Evolutionary conservation across 1,140 invertebrate genomes (phyloP), one percentile per base, ranked within the genome.

Genomic region (Drosophila pruinosa): DNA sequence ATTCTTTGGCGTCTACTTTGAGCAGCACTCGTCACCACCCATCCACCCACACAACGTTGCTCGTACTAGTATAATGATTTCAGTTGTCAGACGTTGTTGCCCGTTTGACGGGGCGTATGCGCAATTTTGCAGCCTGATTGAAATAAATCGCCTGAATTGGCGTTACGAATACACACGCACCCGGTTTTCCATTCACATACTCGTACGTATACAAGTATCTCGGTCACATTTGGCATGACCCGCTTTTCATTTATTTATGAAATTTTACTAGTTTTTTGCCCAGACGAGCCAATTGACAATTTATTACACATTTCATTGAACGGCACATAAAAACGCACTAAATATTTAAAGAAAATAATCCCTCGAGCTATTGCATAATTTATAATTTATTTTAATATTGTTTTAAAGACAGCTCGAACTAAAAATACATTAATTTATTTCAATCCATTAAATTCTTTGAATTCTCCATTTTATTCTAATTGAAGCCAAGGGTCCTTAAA

Each of bases 211-310:
- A n/a, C n/a, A n/a, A n/a, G n/a, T n/a, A 17, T 31, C 47, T 50
- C 34, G 68, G 56, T 56, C 58, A 54, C 79, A 82, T 83, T 75
- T 68, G 58, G 56, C 64, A 45, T 68, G 70, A 59, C 72, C 73
- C 41, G 62, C 54, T 75, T 59, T 78, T 83, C 76, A 83, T 83
- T 79, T 85, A 83, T 83, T 72, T 72, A 75, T 74, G 57, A 64
- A 64, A 76, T 85, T 78, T 65, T 68, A 47, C 41, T 39, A 36
- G 15, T 64, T 47, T 54, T 64, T 54, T 28, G 5, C 26, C 26
- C 50, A 26, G 48, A 41, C 41, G 45, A 56, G 61, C 75, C 80
- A 85, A 82, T 85, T 72, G 75, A 68, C 61, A 75, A 41, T 65
- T 82, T 75, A 50, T 50, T 50, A 31, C 24, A 6, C 26, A 50